Conservation (phyloP, 1,140 invertebrate species). For the Helicoverpa zea region DNA sequence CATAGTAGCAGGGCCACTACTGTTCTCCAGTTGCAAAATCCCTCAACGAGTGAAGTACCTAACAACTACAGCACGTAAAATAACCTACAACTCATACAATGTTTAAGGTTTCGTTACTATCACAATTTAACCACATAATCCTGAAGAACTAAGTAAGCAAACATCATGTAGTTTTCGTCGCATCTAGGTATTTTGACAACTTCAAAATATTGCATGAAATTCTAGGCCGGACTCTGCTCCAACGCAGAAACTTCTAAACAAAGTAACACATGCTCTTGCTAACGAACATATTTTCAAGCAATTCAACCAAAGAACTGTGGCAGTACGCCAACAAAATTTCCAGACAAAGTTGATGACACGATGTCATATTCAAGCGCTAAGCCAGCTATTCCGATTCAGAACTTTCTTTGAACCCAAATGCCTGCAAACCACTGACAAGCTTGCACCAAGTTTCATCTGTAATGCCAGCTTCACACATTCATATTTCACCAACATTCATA, state of each 20-base stretch:
- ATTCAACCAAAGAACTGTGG: background rate
- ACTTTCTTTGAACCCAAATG: slow-evolving; percentile 13
- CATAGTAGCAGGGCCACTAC: no score
- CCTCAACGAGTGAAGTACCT: background rate
- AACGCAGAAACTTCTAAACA: background rate
- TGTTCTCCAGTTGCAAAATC: no score
- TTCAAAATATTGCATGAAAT: background rate
- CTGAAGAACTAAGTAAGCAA: background rate
- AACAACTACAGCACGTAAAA: background rate
- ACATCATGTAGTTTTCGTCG: no score
- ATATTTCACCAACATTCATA: no score
- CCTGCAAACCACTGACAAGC: background rate
- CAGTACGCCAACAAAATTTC: background rate
- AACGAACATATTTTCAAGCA: background rate
- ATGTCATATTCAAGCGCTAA: slow-evolving; percentile 13
- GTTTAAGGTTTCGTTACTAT: background rate
- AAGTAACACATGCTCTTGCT: background rate
- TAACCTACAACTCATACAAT: background rate
- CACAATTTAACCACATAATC: background rate
- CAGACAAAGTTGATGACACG: slow-evolving; percentile 19
- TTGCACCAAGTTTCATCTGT: slow-evolving; percentile 1
- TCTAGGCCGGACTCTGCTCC: background rate
- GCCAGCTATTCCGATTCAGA: background rate
- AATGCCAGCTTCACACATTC: no score
- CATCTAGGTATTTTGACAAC: no score